These are phyloP conservation scores for Microcebus jonahi DNA, from an alignment of 2,113 vertebrate species.

Conservation along the genomic window DNA sequence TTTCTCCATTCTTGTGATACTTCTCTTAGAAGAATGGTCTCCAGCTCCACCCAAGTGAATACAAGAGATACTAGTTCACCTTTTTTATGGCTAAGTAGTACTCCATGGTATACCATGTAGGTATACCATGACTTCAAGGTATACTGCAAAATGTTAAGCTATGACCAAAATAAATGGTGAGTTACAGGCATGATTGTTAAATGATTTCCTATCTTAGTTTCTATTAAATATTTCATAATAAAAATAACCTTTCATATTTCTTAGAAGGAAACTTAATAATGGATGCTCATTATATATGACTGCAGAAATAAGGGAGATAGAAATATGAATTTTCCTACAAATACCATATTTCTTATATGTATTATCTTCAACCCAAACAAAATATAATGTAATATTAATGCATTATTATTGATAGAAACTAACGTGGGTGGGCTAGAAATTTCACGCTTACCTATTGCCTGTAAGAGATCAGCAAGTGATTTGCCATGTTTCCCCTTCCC, in stretches of 20 bases:
- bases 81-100: too few species aligned
- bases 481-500: background rate
- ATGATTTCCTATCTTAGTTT: background rate
- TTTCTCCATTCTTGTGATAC: too few species aligned
- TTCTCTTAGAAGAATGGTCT: too few species aligned
- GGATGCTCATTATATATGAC: background rate
- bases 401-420: background rate
- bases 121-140: too few species aligned
- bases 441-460: background rate
- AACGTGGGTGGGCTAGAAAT: background rate
- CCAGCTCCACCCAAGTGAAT: too few species aligned
- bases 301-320: background rate
- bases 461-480: background rate
- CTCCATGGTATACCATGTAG: too few species aligned
- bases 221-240: background rate
- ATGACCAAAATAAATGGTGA: background rate
- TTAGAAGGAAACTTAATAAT: background rate
- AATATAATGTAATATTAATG: background rate
- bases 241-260: conserved; percentile 18
- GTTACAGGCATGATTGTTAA: background rate
- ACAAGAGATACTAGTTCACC: too few species aligned
- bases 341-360: background rate
- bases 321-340: background rate
- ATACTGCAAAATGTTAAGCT: background rate
- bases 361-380: background rate